phyloP scores from a whole-genome alignment of 2,797 vertebrate species.

The Neosalanx taihuensis region DNA sequence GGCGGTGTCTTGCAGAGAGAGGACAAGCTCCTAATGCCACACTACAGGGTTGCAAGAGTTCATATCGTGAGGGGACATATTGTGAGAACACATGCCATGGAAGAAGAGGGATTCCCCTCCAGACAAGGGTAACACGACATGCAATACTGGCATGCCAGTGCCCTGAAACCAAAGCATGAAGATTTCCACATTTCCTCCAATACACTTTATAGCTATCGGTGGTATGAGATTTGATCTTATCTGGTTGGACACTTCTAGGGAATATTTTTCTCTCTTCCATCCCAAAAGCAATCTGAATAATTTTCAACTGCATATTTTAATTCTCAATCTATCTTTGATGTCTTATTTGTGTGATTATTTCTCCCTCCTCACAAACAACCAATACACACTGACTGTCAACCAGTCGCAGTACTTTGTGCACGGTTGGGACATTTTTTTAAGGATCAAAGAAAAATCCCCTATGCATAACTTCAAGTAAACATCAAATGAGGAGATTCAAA shows the following conservation, averaged over 20 bases:
- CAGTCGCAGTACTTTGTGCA: slow-evolving; percentile 53
- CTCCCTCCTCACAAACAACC: slow-evolving; percentile 61
- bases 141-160: slow-evolving; percentile 48
- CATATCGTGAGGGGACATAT: slow-evolving; percentile 52
- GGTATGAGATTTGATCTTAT: slow-evolving; percentile 71
- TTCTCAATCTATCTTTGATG: slow-evolving; percentile 79
- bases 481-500: slow-evolving; percentile 47
- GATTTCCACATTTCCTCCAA: slow-evolving; percentile 32
- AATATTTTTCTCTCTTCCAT: slow-evolving; percentile 72
- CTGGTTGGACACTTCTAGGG: slow-evolving; percentile 73
- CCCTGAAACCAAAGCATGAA: slow-evolving; percentile 16
- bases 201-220: slow-evolving; percentile 44
- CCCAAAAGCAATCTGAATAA: slow-evolving; percentile 76
- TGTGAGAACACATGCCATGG: slow-evolving; percentile 51
- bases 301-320: slow-evolving; percentile 78
- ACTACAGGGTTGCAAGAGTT: slow-evolving; percentile 45
- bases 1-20: slow-evolving; percentile 22
- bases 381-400: slow-evolving; percentile 60
- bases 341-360: slow-evolving; percentile 81
- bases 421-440: slow-evolving; percentile 61
- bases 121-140: slow-evolving; percentile 49
- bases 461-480: slow-evolving; percentile 65
- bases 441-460: slow-evolving; percentile 72
- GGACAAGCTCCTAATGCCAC: slow-evolving; percentile 32
- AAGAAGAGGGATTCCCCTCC: slow-evolving; percentile 52